Base-by-base conservation (phyloP, 2,888 invertebrate species). In the Nomada hirtipes region DNA sequence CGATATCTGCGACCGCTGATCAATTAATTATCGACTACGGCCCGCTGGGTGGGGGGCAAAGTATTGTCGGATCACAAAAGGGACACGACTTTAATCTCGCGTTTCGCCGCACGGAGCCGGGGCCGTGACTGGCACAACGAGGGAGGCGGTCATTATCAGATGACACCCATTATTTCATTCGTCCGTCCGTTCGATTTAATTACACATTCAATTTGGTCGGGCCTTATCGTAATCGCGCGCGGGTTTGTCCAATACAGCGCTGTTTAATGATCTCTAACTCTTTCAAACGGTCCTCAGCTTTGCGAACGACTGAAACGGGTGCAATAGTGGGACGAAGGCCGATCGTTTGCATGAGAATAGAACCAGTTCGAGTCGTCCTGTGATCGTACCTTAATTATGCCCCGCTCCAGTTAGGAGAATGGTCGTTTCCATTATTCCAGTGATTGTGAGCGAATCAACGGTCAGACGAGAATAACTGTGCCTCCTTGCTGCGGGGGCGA, bases 21-120 rank as follows among this genome's bases (percentile, higher is more conserved):
- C 90, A 91, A 92, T 92, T 92, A 92, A 92, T 92, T 92, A 91
- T 90, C 86, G 85, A 86, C 72, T 82, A 72, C 68, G 83, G 78
- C 75, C 80, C 76, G 84, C 76, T 69, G 81, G 83, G 74, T 73
- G 20, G 84, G 84, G 84, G 82, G 87, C 87, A 86, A 85, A 83
- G 85, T 86, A 87, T 85, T 81, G 87, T 85, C 82, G 84, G 88
- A 86, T 86, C 87, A 89, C 88, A 89, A 90, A 89, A 87, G 89
- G 78, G 88, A 88, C 86, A 86, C 81, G 83, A 82, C 87, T 88
- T 88, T 86, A 86, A 90, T 89, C 89, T 86, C 81, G 82, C 85
- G 82, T 81, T 78, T 81, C 89, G 76, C 82, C 83, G 79, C 79
- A 84, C 85, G 83, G 84, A 79, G 76, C 76, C 78, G 68, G 79